phyloP scores from a whole-genome alignment of 2,113 vertebrate genomes.

The Aleadryas rufinucha region DNA sequence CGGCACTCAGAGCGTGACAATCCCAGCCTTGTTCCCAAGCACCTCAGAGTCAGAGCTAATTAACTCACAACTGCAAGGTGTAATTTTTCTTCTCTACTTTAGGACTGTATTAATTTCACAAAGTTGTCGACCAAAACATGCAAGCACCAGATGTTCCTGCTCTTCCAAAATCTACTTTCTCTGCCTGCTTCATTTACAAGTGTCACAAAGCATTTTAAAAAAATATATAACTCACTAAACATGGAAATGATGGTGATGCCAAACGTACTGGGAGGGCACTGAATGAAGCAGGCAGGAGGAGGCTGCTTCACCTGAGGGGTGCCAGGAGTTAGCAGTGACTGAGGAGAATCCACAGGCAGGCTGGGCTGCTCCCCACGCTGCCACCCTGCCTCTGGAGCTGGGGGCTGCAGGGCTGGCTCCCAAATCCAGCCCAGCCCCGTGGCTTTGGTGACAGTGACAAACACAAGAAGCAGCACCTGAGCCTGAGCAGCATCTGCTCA shows the following conservation, averaged over 20 bases:
- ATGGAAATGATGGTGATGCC: neutral
- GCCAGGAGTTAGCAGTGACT: neutral
- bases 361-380: neutral
- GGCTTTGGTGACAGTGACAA: neutral
- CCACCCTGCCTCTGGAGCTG: neutral
- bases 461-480: neutral
- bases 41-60: neutral
- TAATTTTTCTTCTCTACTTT: neutral
- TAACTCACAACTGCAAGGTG: neutral
- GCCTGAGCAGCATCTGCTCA: neutral
- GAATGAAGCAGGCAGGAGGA: neutral
- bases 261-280: neutral
- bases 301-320: neutral
- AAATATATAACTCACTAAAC: neutral
- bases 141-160: neutral
- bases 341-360: neutral
- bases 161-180: neutral
- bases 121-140: neutral
- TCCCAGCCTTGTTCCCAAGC: neutral
- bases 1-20: rapidly evolving
- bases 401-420: neutral
- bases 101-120: neutral
- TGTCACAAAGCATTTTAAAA: slow-evolving; percentile 16
- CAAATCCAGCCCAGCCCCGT: neutral
- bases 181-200: neutral